Evolutionary conservation across 2,113 vertebrate genomes (phyloP).

Genomic region (Petaurus breviceps): DNA sequence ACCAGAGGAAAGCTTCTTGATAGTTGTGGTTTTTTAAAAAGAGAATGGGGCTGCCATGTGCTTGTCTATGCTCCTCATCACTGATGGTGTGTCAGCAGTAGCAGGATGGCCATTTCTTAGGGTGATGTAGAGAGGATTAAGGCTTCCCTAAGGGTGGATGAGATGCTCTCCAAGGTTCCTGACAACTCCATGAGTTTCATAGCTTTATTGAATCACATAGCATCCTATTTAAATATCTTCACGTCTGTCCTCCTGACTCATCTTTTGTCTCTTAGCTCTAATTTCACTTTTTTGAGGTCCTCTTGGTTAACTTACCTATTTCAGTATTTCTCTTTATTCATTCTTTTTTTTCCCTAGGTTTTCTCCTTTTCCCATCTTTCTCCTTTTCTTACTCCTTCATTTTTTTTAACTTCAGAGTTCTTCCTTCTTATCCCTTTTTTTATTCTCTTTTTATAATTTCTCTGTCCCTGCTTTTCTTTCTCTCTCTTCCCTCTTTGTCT

Average conservation of each 20-base stretch:
- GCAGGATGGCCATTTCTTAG: background rate
- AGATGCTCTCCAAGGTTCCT: background rate
- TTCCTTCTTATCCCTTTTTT: conserved; percentile 14
- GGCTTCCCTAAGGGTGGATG: too few species aligned
- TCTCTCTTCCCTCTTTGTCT: background rate
- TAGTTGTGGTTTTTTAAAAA: background rate
- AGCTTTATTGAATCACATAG: background rate
- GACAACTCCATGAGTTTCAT: background rate
- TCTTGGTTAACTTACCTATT: background rate
- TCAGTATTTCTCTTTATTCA: background rate
- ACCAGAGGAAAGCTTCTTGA: background rate
- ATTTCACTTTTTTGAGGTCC: background rate
- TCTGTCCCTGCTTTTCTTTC: background rate
- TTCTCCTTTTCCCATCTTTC: too few species aligned
- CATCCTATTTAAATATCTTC: background rate
- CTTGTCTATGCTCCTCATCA: background rate
- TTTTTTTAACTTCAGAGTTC: conserved; percentile 2
- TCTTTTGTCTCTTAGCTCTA: background rate
- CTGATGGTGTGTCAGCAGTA: background rate
- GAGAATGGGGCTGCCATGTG: background rate
- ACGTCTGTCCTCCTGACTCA: background rate
- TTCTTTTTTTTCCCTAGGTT: background rate
- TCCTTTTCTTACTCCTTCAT: background rate
- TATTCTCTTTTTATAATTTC: background rate
- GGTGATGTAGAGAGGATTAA: background rate